A percentile compares a stretch with the other conserved stretches of the same genome.
Evolutionary conservation across 2,888 invertebrate genomes (phyloP).

Genomic region (Drosophila sordidapex): DNA sequence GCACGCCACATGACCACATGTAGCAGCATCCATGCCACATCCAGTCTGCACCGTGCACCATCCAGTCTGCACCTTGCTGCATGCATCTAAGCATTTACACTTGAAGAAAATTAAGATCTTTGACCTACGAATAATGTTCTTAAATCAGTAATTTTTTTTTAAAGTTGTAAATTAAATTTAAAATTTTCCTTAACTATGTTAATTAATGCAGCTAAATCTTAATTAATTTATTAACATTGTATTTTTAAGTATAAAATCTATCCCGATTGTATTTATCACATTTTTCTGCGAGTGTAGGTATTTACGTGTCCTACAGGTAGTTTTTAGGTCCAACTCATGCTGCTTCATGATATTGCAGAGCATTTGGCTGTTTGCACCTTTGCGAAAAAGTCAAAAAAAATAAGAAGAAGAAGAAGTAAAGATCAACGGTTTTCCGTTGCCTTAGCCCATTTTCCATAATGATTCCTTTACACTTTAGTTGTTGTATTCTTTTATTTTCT

Average conservation of each 20-base stretch:
- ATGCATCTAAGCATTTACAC: conserved; percentile 10
- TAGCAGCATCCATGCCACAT: conserved; percentile 21
- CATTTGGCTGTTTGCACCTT: conserved; percentile 69
- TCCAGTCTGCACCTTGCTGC: conserved; percentile 44
- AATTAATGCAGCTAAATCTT: not conserved
- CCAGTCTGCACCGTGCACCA: conserved; percentile 27
- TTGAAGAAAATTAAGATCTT: not conserved
- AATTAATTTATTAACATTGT: not conserved
- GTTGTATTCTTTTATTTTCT: conserved; percentile 11
- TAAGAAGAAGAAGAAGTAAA: not conserved
- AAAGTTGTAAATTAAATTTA: not conserved
- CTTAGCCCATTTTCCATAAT: conserved; percentile 49
- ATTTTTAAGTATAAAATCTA: not conserved
- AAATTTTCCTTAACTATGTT: not conserved
- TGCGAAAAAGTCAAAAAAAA: conserved; percentile 63
- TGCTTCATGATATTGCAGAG: conserved; percentile 36
- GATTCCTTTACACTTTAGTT: conserved; percentile 23
- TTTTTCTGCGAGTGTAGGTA: conserved; percentile 17
- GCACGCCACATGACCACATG: conserved; percentile 52
- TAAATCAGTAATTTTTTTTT: not conserved
- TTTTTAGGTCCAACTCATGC: conserved; percentile 63
- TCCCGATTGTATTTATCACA: not conserved
- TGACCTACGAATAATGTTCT: not conserved
- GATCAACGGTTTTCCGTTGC: conserved; percentile 42
- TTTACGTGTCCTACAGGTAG: conserved; percentile 68